These are phyloP conservation scores for Caenorhabditis sp. DNA, from an alignment of 2,888 invertebrate genomes.

Conservation along the genomic window DNA sequence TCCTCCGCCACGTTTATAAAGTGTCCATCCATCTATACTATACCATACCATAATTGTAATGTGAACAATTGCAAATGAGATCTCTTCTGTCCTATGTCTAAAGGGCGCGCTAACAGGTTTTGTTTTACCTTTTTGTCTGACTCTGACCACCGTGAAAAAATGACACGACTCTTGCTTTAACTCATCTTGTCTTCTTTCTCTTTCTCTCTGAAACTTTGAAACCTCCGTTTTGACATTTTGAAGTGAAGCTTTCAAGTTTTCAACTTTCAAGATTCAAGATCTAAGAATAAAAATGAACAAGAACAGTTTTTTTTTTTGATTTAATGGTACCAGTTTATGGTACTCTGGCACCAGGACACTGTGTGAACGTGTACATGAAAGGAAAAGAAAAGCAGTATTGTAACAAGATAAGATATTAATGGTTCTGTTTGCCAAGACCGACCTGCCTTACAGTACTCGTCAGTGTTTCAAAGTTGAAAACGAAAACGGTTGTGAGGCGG, in stretches of 20 bases:
- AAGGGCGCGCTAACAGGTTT: conserved; percentile 27
- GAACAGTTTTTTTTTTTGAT: too few relatives aligned
- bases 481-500: conserved; percentile 6
- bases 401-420: conserved; percentile 33
- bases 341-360: too few relatives aligned
- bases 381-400: too few relatives aligned
- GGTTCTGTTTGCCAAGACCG: conserved; percentile 8
- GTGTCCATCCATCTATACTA: conserved; percentile 22
- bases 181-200: not conserved
- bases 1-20: conserved; percentile 44
- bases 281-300: too few relatives aligned
- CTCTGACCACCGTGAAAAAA: conserved; percentile 1
- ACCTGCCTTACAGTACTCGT: not conserved
- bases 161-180: conserved; percentile 8
- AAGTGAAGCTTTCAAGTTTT: too few relatives aligned
- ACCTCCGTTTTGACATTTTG: too few relatives aligned
- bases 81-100: conserved; percentile 26
- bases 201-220: not conserved
- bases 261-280: too few relatives aligned
- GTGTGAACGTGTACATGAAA: too few relatives aligned
- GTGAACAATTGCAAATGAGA: too few relatives aligned
- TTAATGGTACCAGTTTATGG: too few relatives aligned
- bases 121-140: conserved; percentile 3
- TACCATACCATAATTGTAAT: too few relatives aligned
- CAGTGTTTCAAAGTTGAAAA: not conserved